Percentiles rank a stretch among this genome's conserved stretches.
phyloP scores from a whole-genome alignment of 1,140 invertebrate genomes.

The Triops cancriformis region DNA sequence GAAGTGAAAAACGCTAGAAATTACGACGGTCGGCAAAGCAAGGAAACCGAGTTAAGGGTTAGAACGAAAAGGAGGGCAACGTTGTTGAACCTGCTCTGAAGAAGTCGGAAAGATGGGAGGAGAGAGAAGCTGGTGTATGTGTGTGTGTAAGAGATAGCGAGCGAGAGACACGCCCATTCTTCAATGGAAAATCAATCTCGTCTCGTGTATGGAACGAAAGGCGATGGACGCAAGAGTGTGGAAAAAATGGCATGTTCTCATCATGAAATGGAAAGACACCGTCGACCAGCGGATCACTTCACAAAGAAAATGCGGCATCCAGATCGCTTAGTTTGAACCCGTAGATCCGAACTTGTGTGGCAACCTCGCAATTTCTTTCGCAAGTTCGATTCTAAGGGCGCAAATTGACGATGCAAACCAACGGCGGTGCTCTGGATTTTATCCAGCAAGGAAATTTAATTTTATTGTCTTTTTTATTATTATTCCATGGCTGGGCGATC shows the following conservation, averaged over 20 bases:
- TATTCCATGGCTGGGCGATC: constrained; percentile 20
- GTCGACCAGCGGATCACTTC: too few relatives aligned
- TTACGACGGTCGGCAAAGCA: neutral
- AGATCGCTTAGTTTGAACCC: constrained; percentile 41
- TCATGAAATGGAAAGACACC: too few relatives aligned
- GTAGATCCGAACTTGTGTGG: constrained; percentile 46
- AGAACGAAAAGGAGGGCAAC: neutral
- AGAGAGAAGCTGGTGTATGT: too few relatives aligned
- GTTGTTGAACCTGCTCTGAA: neutral
- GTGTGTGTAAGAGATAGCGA: neutral
- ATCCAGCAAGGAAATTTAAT: neutral
- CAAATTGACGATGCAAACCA: constrained; percentile 34
- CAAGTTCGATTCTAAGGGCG: constrained; percentile 44
- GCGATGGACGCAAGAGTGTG: too few relatives aligned
- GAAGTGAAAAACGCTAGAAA: too few relatives aligned
- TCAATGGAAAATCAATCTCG: constrained; percentile 6
- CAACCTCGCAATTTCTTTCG: constrained; percentile 31
- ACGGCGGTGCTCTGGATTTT: neutral
- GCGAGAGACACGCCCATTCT: neutral
- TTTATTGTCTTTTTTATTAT: neutral
- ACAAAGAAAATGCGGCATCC: too few relatives aligned
- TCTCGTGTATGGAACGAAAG: neutral
- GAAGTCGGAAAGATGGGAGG: neutral
- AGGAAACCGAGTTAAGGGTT: neutral
- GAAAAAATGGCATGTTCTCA: too few relatives aligned